phyloP scores from a whole-genome alignment of 2,113 vertebrate genomes.

The Ailuropoda melanoleuca region DNA sequence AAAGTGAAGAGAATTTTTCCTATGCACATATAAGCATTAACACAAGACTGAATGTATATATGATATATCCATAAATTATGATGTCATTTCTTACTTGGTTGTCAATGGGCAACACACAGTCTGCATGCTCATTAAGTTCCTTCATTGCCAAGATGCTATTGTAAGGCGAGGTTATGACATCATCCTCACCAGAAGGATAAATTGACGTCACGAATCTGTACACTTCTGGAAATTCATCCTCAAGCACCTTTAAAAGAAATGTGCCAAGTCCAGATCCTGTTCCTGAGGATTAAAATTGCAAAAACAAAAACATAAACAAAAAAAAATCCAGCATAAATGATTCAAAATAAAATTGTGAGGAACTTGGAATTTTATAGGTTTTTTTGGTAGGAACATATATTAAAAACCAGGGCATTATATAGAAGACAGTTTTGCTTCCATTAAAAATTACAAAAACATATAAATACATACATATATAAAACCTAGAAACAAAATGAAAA shows the following conservation, averaged over 20 bases:
- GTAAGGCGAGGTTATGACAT: slow-evolving; percentile 98
- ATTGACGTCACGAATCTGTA: slow-evolving; percentile 94
- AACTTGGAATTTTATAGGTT: not conserved
- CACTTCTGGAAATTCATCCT: slow-evolving; percentile 97
- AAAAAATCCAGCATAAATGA: not conserved
- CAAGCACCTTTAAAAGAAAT: slow-evolving; percentile 91
- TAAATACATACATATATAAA: not conserved
- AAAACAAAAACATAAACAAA: slow-evolving; percentile 42
- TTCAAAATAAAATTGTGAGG: not conserved
- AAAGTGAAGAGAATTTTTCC: not conserved
- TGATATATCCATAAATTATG: not conserved
- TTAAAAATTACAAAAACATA: not conserved
- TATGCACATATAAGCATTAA: slow-evolving; percentile 12
- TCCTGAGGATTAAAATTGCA: slow-evolving; percentile 83
- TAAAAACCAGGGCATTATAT: not conserved
- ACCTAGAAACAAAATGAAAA: not conserved
- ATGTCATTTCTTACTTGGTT: slow-evolving; percentile 90
- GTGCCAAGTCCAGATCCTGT: slow-evolving; percentile 98
- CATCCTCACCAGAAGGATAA: slow-evolving; percentile 95
- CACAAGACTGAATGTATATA: not conserved
- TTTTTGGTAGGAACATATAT: not conserved
- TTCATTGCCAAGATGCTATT: slow-evolving; percentile 97
- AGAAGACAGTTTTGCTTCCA: not conserved
- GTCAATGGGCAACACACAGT: slow-evolving; percentile 96
- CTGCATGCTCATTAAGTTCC: slow-evolving; percentile 95